Conservation (phyloP, 2,797 vertebrate genomes). For the Poeciliopsis gracilis region DNA sequence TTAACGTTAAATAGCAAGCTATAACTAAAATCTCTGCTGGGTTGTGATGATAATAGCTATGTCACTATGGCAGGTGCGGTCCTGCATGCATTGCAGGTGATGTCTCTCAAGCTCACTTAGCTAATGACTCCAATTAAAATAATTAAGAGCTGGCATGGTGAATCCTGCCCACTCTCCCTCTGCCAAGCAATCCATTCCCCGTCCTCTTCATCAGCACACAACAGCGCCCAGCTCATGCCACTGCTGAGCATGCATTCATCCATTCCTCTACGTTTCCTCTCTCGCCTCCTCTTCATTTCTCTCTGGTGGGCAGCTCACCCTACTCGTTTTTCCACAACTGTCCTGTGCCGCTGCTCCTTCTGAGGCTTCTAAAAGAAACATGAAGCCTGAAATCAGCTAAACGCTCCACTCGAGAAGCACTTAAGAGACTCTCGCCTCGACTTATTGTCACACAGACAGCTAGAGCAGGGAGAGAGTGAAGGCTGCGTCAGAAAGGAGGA, state of each 20-base stretch:
- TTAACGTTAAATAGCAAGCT: constrained; percentile 26
- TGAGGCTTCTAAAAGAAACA: constrained; percentile 71
- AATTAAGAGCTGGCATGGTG: constrained; percentile 82
- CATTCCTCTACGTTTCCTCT: constrained; percentile 13
- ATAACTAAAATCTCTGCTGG: constrained; percentile 50
- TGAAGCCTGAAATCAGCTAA: constrained; percentile 70
- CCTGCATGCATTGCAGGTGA: constrained; percentile 78
- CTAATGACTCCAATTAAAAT: constrained; percentile 85
- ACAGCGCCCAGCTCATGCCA: constrained; percentile 42
- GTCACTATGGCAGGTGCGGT: constrained; percentile 72
- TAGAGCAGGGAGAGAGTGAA: constrained; percentile 31
- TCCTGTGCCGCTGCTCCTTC: constrained; percentile 29
- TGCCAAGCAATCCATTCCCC: constrained; percentile 57
- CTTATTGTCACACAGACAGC: constrained; percentile 63
- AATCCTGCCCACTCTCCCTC: constrained; percentile 49
- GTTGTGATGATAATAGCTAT: constrained; percentile 60
- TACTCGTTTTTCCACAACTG: constrained; percentile 12
- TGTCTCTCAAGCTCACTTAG: constrained; percentile 78
- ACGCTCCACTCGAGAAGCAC: constrained; percentile 73
- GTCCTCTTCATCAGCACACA: constrained; percentile 44
- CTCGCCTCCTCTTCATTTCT: constrained; percentile 19
- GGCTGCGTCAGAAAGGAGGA: constrained; percentile 48
- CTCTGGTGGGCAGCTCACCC: constrained; percentile 36
- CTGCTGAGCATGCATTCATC: constrained; percentile 46
- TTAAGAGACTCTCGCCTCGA: constrained; percentile 75